Conservation (phyloP, 1,140 invertebrate genomes). For the Pseudomyrmex flavicornis region DNA sequence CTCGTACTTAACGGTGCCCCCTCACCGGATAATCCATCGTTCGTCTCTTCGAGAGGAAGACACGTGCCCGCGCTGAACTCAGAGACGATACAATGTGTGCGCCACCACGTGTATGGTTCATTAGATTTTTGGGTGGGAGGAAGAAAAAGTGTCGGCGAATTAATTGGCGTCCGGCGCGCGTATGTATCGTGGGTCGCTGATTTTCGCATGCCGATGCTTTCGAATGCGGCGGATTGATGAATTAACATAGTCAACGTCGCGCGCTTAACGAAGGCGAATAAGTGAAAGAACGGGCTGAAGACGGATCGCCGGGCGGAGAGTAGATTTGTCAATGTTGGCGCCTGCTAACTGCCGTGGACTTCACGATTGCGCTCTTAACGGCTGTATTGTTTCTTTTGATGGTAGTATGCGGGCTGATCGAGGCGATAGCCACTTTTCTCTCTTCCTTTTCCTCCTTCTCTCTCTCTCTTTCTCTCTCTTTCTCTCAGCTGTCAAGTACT, state of each 20-base stretch:
- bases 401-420: not conserved
- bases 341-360: constrained; percentile 39
- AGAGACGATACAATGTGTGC: constrained; percentile 51
- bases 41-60: constrained; percentile 63
- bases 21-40: constrained; percentile 66
- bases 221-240: constrained; percentile 43
- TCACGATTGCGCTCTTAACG: not conserved
- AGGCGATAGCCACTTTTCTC: not conserved
- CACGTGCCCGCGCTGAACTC: constrained; percentile 62
- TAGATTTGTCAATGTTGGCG: constrained; percentile 60
- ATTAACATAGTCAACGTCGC: constrained; percentile 52
- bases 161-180: constrained; percentile 45
- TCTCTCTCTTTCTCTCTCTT: too few species aligned
- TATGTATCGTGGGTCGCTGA: not conserved
- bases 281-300: constrained; percentile 46
- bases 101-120: constrained; percentile 61
- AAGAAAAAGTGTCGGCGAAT: constrained; percentile 44
- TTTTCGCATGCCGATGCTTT: constrained; percentile 4
- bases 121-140: constrained; percentile 42
- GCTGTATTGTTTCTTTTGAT: constrained; percentile 7
- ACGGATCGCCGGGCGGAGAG: constrained; percentile 50
- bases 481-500: not conserved
- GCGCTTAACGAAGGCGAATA: constrained; percentile 59
- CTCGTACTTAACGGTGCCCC: constrained; percentile 12
- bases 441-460: too few species aligned